A percentile compares a stretch with the other conserved stretches of the same genome.
phyloP scores from a whole-genome alignment of 2,113 vertebrate genomes.

The Podarcis muralis region DNA sequence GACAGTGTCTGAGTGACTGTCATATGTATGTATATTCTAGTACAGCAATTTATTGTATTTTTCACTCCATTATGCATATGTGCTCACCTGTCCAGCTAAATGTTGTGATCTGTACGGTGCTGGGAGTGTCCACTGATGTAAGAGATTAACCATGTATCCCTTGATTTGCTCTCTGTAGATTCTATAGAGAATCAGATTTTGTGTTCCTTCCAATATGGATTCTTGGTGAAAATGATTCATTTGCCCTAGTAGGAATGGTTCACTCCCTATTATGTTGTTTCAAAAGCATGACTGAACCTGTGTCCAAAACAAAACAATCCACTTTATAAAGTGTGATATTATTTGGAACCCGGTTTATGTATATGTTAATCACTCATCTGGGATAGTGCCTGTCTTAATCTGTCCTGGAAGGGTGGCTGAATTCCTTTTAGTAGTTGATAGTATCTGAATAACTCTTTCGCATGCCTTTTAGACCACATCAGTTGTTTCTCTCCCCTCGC shows the following conservation, averaged over 20 bases:
- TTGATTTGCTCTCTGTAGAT: neutral
- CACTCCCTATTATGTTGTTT: constrained; percentile 32
- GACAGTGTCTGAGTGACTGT: neutral
- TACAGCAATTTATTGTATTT: neutral
- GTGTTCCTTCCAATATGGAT: constrained; percentile 25
- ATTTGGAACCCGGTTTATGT: neutral
- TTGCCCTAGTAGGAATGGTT: constrained; percentile 45
- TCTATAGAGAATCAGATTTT: neutral
- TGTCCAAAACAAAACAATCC: neutral
- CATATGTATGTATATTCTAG: neutral
- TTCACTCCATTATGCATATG: neutral
- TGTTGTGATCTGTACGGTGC: neutral
- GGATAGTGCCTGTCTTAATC: neutral
- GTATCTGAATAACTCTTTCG: neutral
- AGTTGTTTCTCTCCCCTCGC: neutral
- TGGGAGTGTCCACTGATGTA: neutral
- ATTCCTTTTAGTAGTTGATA: neutral
- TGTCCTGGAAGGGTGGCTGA: neutral
- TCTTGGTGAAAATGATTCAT: no score
- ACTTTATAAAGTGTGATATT: neutral
- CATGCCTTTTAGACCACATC: neutral
- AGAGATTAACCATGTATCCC: neutral
- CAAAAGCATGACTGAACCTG: neutral
- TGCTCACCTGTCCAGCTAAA: neutral
- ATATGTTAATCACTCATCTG: neutral